Base-by-base conservation (phyloP, 2,888 invertebrate species). In the Tineola bisselliella region DNA sequence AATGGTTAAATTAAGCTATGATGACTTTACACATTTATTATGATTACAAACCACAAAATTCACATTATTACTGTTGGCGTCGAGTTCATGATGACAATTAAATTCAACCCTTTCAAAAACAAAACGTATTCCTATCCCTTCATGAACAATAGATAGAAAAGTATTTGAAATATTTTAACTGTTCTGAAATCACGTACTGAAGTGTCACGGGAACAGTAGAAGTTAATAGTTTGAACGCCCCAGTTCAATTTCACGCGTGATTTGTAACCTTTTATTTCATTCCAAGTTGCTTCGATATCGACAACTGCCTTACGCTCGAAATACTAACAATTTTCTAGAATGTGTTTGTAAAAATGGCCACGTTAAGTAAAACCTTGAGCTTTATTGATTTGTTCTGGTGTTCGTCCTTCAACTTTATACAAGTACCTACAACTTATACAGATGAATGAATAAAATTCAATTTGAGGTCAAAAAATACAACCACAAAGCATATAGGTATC, bases 231-330 rank as follows among this genome's bases (percentile, higher is more conserved):
- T 48, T 48, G 48, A n/a, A 10, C 38, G 38, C 13, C 58, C 58
- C 58, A 83, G 84, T 76, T 81, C 84, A 81, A 86, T 86, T 86
- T 84, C 83, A 84, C 84, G 84, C 81, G 81, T 83, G 82, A 83
- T 84, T 83, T 83, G 77, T 78, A 73, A 73, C 75, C 75, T 81
- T 80, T 83, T 80, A 82, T 81, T 82, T 80, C 77, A 77, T 82
- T 83, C 74, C 76, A 74, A 79, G 60, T 38, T 38, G 38, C n/a
- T 38, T 38, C 38, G 38, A 6, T 38, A 38, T 38, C 38, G 38
- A 38, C 38, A 38, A 25, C n/a, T n/a, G n/a, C n/a, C 38, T 38
- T 38, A n/a, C 38, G 38, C 38, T 38, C 38, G 3, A 38, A 38
- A 38, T 38, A 38, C 38, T 38, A 38, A 38, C 6, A 38, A 38